Evolutionary conservation across 2,888 invertebrate genomes (phyloP).

Genomic region (Drosophila maculinotata): DNA sequence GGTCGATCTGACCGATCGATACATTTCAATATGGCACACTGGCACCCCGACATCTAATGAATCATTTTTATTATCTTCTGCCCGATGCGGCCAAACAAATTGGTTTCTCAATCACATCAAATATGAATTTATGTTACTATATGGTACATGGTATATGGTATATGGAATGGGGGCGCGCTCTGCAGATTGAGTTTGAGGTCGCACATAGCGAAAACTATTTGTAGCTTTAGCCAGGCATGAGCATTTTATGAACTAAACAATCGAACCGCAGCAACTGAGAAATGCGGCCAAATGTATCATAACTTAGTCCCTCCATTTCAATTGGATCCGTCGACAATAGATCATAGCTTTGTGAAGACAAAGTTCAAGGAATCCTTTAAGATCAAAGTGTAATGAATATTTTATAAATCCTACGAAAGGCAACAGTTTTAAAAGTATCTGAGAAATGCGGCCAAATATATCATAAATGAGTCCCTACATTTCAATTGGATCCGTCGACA

Average conservation of each 20-base stretch:
- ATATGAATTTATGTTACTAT: conserved; percentile 25
- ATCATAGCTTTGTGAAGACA: too few relatives aligned
- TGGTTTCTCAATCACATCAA: conserved; percentile 43
- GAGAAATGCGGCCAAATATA: conserved; percentile 20
- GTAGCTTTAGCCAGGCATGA: conserved; percentile 19
- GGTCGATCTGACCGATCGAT: conserved; percentile 21
- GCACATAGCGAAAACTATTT: conserved; percentile 21
- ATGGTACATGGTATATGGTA: background rate
- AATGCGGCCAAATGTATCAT: conserved; percentile 19
- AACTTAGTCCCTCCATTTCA: background rate
- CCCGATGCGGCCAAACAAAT: conserved; percentile 2
- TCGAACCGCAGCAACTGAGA: conserved; percentile 14
- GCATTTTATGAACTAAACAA: conserved; percentile 33
- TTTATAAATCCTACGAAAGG: too few relatives aligned
- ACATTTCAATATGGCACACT: conserved; percentile 49
- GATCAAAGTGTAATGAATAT: too few relatives aligned
- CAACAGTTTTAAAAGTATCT: too few relatives aligned
- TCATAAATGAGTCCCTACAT: conserved; percentile 1
- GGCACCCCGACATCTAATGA: conserved; percentile 30
- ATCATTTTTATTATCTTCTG: conserved; percentile 30
- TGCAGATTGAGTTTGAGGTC: conserved; percentile 19
- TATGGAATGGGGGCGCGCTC: background rate
- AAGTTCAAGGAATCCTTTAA: too few relatives aligned
- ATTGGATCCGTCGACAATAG: too few relatives aligned
- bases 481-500: background rate